phyloP scores from a whole-genome alignment of 2,113 vertebrate genomes.

The Mormoops blainvillei region DNA sequence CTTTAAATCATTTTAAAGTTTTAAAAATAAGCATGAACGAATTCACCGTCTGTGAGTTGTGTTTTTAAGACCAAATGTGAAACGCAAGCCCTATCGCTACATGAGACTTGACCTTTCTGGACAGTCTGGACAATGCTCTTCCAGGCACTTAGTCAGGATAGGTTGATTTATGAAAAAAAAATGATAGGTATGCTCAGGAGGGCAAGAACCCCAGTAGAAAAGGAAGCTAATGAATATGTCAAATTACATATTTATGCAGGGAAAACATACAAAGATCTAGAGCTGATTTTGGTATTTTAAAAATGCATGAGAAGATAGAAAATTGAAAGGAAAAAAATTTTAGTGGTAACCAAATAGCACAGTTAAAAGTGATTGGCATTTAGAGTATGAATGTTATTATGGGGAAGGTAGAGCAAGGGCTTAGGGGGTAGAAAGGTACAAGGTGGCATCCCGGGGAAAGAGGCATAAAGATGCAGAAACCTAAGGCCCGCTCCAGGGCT shows the following conservation, averaged over 20 bases:
- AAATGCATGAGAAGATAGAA: not conserved
- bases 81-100: not conserved
- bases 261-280: not conserved
- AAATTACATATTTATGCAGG: not conserved
- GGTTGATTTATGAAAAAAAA: not conserved
- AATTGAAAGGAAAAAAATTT: not conserved
- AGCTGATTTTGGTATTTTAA: not conserved
- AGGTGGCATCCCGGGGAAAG: not conserved
- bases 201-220: not conserved
- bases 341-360: not conserved
- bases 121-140: not conserved
- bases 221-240: not conserved
- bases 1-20: not conserved
- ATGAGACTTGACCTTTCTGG: not conserved
- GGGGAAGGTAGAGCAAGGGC: fast-evolving
- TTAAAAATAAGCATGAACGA: not conserved
- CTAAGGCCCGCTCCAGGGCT: not conserved
- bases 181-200: not conserved
- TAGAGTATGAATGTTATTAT: not conserved
- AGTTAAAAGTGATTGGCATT: not conserved
- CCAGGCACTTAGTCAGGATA: not conserved
- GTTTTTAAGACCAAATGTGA: not conserved
- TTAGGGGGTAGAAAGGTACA: not conserved
- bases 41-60: not conserved
- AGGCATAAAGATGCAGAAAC: not conserved